Conservation (phyloP, 1,140 invertebrate genomes). For the Eubasilissa regina region DNA sequence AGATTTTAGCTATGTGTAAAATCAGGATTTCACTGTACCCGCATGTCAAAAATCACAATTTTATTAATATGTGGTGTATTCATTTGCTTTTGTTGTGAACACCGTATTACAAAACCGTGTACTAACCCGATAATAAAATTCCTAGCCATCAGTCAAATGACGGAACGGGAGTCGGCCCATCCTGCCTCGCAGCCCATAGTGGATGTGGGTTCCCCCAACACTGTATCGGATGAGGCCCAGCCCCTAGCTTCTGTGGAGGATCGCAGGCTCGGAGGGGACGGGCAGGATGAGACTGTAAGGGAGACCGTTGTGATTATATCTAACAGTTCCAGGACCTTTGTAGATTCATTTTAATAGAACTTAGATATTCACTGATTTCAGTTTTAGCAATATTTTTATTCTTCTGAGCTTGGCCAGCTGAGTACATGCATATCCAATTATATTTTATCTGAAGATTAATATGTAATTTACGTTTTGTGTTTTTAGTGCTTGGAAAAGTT, state of each 20-base stretch:
- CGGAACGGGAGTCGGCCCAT: constrained; percentile 93
- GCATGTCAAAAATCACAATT: no score
- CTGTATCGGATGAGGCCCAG: constrained; percentile 51
- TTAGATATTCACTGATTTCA: no score
- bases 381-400: no score
- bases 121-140: constrained; percentile 3
- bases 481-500: constrained; percentile 53
- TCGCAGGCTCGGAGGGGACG: constrained; percentile 62
- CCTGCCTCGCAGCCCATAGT: constrained; percentile 66
- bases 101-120: no score
- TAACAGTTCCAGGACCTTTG: no score
- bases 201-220: constrained; percentile 42
- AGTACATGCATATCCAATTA: not conserved
- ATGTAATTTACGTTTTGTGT: not conserved
- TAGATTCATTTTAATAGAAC: no score
- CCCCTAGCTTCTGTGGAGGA: constrained; percentile 60
- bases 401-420: no score
- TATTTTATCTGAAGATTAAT: no score
- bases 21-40: no score
- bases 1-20: no score
- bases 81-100: no score
- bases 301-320: not conserved
- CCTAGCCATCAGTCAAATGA: constrained; percentile 93
- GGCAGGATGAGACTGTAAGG: constrained; percentile 57
- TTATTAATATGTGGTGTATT: no score